A percentile compares a stretch with the other conserved stretches of the same genome.
Conservation (phyloP, 2,113 vertebrate species). For the Uropsilus gracilis region DNA sequence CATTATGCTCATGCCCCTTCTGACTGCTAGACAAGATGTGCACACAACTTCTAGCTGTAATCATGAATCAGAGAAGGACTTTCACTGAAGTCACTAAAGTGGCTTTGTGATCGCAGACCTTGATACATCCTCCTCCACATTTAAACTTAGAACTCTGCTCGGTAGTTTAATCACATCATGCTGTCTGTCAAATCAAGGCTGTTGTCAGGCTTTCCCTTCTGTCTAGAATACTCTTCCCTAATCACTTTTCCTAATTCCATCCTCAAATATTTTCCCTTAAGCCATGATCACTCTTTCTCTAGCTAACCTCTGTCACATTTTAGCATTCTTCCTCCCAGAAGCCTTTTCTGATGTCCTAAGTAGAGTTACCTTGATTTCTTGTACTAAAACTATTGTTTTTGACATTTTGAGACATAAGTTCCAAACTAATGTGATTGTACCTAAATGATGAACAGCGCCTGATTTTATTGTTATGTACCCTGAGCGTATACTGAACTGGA, state of each 20-base stretch:
- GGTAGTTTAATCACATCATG: neutral
- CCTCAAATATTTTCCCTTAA: neutral
- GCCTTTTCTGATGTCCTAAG: neutral
- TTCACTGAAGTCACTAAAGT: neutral
- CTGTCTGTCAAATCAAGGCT: neutral
- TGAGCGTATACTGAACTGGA: neutral
- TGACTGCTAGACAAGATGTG: neutral
- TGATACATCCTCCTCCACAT: neutral
- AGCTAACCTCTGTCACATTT: neutral
- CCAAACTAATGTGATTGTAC: neutral
- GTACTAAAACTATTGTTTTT: neutral
- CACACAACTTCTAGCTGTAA: neutral
- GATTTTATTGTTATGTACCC: neutral
- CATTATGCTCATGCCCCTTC: neutral
- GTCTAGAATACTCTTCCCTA: neutral
- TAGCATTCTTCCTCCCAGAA: neutral
- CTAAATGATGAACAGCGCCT: neutral
- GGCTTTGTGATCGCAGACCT: neutral
- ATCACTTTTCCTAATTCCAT: neutral
- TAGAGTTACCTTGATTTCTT: neutral
- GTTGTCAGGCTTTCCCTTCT: neutral
- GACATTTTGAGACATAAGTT: neutral
- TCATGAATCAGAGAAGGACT: neutral
- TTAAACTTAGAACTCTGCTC: neutral
- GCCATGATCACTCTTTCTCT: neutral